Evolutionary conservation across 2,888 invertebrate species (phyloP).

Genomic region (Drosophila nr. medialis): DNA sequence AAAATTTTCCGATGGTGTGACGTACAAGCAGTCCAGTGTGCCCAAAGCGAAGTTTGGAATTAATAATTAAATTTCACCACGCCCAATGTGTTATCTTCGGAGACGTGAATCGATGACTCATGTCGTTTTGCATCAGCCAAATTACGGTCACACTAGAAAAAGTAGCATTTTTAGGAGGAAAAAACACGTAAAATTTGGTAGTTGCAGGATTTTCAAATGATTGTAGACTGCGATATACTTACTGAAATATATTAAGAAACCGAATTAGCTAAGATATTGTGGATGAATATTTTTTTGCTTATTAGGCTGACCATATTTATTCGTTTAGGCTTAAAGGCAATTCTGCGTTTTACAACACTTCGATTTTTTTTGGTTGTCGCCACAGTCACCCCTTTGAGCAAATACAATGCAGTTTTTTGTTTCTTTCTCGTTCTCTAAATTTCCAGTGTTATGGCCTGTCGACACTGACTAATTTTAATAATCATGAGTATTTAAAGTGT

Average conservation of each 20-base stretch:
- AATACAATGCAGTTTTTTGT: constrained; percentile 1
- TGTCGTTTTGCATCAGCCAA: neutral
- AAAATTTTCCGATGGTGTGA: constrained; percentile 71
- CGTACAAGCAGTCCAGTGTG: constrained; percentile 53
- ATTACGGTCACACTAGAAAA: constrained; percentile 36
- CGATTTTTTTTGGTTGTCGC: neutral
- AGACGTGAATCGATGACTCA: constrained; percentile 35
- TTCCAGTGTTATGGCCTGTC: neutral
- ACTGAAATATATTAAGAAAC: too few species aligned
- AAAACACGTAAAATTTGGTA: neutral
- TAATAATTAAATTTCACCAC: constrained; percentile 62
- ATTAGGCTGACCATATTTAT: constrained; percentile 7
- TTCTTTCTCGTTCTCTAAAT: neutral
- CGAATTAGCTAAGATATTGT: neutral
- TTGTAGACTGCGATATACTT: neutral
- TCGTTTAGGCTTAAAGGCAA: too few species aligned
- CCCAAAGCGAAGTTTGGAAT: constrained; percentile 48
- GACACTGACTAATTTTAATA: neutral
- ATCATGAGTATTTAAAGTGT: constrained; percentile 1
- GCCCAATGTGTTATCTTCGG: constrained; percentile 45
- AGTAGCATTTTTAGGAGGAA: constrained; percentile 1
- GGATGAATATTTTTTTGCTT: neutral
- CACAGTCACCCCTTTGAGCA: constrained; percentile 3
- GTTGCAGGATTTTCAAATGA: neutral
- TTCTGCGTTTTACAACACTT: constrained; percentile 17